These are phyloP conservation scores for Scelioninae gen. 2 DNA, from an alignment of 2,888 invertebrate genomes.

Conservation along the genomic window DNA sequence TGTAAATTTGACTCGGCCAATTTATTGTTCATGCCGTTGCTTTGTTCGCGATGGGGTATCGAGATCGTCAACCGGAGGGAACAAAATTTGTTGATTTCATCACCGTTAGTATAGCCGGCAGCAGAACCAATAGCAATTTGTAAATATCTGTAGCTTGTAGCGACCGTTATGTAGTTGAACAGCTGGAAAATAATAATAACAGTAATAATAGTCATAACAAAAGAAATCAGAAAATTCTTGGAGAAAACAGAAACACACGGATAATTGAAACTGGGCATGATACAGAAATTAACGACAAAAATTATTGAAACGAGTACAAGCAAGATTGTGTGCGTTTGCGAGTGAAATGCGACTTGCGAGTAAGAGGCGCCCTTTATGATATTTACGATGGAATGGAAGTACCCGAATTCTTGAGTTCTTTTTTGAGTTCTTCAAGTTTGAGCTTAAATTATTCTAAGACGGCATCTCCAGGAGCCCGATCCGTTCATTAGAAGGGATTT, in stretches of 20 bases:
- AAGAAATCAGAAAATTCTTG: slow-evolving; percentile 48
- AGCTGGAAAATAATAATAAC: slow-evolving; percentile 56
- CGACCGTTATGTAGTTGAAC: slow-evolving; percentile 72
- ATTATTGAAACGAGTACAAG: slow-evolving; percentile 1
- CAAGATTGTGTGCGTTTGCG: slow-evolving; percentile 25
- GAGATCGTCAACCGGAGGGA: not conserved
- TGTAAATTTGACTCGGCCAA: not conserved
- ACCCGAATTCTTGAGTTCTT: too few species aligned
- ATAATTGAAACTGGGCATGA: slow-evolving; percentile 49
- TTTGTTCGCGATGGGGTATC: not conserved
- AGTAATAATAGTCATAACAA: not conserved
- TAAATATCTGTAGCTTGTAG: slow-evolving; percentile 72
- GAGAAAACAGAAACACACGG: slow-evolving; percentile 49
- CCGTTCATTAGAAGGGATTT: too few species aligned
- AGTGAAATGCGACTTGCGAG: slow-evolving; percentile 38
- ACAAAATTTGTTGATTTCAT: slow-evolving; percentile 33
- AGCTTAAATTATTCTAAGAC: too few species aligned
- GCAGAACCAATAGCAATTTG: slow-evolving; percentile 69
- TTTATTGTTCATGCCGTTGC: not conserved
- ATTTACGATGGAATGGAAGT: slow-evolving; percentile 2
- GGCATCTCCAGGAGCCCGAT: too few species aligned
- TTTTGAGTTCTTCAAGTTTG: too few species aligned
- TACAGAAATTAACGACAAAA: slow-evolving; percentile 14
- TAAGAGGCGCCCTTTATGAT: slow-evolving; percentile 16
- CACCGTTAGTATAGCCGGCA: slow-evolving; percentile 67